A percentile compares a stretch with the other conserved stretches of the same genome.
phyloP scores from a whole-genome alignment of 92 coral and sea anemone species.

The Phenganax stokvisi region DNA sequence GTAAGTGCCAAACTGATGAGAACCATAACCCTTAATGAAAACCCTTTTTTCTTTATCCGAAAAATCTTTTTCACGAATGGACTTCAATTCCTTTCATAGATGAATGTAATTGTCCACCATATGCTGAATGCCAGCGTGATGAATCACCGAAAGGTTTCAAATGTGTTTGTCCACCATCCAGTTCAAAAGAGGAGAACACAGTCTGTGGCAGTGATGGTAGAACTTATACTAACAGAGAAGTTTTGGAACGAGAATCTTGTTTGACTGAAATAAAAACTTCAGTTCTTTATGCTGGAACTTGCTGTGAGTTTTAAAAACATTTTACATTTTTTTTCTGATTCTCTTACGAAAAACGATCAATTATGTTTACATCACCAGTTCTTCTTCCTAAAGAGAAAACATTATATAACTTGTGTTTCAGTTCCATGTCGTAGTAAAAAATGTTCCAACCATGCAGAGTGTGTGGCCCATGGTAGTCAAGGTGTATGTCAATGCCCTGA shows the following conservation, averaged over 20 bases:
- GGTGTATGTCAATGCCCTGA: slow-evolving; percentile 78
- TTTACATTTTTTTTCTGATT: neutral
- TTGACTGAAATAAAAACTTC: slow-evolving; percentile 54
- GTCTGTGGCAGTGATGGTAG: slow-evolving; percentile 88
- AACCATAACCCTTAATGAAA: neutral
- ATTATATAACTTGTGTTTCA: slow-evolving; percentile 15
- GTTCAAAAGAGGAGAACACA: slow-evolving; percentile 4
- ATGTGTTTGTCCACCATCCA: slow-evolving; percentile 31
- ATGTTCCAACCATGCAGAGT: slow-evolving; percentile 63
- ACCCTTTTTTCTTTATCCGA: neutral
- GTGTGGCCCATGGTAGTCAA: slow-evolving; percentile 51
- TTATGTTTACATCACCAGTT: neutral
- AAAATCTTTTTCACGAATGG: neutral
- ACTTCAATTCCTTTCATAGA: slow-evolving; percentile 21
- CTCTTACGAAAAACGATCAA: neutral
- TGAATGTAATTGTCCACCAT: slow-evolving; percentile 33
- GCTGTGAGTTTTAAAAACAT: slow-evolving; percentile 57
- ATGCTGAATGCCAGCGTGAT: slow-evolving; percentile 22
- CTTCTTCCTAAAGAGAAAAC: too few relatives aligned
- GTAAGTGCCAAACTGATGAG: slow-evolving; percentile 47
- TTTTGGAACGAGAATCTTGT: slow-evolving; percentile 72
- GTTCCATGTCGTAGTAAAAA: slow-evolving; percentile 59
- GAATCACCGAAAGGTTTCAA: neutral
- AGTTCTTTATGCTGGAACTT: slow-evolving; percentile 59
- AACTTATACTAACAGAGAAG: slow-evolving; percentile 65